These are phyloP conservation scores for Merluccius polli DNA, from an alignment of 2,797 vertebrate genomes.

Conservation along the genomic window DNA sequence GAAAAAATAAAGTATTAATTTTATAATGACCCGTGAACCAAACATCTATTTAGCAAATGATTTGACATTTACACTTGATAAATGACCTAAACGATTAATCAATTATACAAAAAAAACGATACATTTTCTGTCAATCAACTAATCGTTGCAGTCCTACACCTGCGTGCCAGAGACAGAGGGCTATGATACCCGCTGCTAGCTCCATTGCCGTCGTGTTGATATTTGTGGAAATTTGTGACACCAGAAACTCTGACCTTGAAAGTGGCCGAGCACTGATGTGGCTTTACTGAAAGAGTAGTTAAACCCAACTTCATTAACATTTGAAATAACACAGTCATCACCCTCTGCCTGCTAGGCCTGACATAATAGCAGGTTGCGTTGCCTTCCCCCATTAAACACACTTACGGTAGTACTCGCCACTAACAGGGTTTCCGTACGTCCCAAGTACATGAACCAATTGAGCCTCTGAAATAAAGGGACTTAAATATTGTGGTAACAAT, in stretches of 20 bases:
- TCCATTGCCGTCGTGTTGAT: not conserved
- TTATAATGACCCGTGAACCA: no score
- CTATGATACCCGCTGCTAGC: not conserved
- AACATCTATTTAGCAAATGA: no score
- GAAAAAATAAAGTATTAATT: no score
- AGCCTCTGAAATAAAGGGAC: not conserved
- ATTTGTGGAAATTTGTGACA: not conserved
- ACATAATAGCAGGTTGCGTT: no score
- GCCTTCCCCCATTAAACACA: not conserved
- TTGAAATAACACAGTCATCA: not conserved
- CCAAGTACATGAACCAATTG: not conserved
- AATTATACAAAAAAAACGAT: no score
- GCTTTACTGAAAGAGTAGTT: not conserved
- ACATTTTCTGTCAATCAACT: no score
- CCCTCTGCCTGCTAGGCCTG: not conserved
- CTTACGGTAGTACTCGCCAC: not conserved
- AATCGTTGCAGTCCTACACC: no score
- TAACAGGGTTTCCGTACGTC: not conserved
- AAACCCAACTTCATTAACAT: not conserved
- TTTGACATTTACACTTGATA: no score
- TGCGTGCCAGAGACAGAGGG: not conserved
- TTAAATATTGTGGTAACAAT: not conserved
- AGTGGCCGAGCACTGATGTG: not conserved
- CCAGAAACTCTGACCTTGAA: not conserved
- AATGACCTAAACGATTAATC: no score